These are phyloP conservation scores for Oreohelix idahoensis DNA, from an alignment of 1,140 invertebrate genomes.

Conservation along the genomic window DNA sequence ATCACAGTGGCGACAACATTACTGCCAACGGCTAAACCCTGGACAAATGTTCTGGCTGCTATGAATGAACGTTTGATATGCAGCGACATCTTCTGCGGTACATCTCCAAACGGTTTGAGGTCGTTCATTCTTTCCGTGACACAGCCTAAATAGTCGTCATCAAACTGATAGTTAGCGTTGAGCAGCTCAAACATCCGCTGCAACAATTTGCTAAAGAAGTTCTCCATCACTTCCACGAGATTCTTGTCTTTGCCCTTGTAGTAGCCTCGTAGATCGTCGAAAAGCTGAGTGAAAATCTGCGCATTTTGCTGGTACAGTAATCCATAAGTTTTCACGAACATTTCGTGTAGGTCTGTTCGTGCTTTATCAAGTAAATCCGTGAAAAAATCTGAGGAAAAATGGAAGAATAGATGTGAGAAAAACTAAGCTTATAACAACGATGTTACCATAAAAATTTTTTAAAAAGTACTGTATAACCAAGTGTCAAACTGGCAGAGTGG, in stretches of 20 bases:
- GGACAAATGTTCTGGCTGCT: slow-evolving; percentile 92
- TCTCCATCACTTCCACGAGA: slow-evolving; percentile 88
- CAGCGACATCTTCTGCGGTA: slow-evolving; percentile 88
- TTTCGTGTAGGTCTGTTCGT: slow-evolving; percentile 88
- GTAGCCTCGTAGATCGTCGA: slow-evolving; percentile 90
- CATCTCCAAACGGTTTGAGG: slow-evolving; percentile 93
- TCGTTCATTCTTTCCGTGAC: slow-evolving; percentile 92
- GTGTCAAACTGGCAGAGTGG: no score
- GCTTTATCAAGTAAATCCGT: slow-evolving; percentile 86
- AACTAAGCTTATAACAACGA: no score
- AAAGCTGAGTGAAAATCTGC: slow-evolving; percentile 92
- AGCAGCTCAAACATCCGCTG: slow-evolving; percentile 95
- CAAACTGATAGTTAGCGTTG: slow-evolving; percentile 91
- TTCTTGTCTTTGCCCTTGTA: slow-evolving; percentile 83
- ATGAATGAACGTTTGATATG: slow-evolving; percentile 94
- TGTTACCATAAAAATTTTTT: no score
- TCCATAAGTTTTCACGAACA: slow-evolving; percentile 96
- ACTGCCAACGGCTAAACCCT: slow-evolving; percentile 86
- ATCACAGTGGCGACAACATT: slow-evolving; percentile 88
- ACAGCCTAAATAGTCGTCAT: slow-evolving; percentile 87
- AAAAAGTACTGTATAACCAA: no score
- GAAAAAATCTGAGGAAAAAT: slow-evolving; percentile 84
- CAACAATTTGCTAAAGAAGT: slow-evolving; percentile 93
- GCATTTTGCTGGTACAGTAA: slow-evolving; percentile 94
- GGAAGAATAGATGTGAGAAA: background rate